Evolutionary conservation across 2,888 invertebrate species (phyloP).

Genomic region (Agrochola macilenta): DNA sequence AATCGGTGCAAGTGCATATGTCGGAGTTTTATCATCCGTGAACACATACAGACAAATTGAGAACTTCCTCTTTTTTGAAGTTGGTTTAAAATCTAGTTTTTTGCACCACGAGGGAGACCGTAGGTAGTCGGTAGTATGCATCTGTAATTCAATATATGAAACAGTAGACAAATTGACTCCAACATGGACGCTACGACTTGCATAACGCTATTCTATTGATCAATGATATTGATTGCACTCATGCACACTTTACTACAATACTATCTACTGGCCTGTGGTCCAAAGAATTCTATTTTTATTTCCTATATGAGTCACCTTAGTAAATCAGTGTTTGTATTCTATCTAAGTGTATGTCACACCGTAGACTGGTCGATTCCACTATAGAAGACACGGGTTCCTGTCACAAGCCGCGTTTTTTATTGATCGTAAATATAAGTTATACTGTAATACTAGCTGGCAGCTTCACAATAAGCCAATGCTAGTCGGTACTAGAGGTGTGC

Average conservation of each 20-base stretch:
- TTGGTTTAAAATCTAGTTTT: background rate
- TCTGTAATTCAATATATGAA: constrained; percentile 1
- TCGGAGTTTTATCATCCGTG: background rate
- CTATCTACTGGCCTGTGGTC: background rate
- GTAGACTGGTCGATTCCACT: constrained; percentile 18
- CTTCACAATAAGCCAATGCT: constrained; percentile 16
- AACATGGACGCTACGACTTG: background rate
- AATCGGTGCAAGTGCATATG: background rate
- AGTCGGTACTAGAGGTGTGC: too few species aligned
- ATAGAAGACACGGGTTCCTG: constrained; percentile 8
- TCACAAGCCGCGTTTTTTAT: constrained; percentile 22
- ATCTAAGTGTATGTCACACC: background rate
- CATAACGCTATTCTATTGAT: constrained; percentile 4
- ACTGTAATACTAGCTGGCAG: background rate
- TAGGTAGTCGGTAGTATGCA: background rate
- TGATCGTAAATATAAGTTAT: constrained; percentile 19
- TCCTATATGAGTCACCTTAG: background rate
- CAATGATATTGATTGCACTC: constrained; percentile 4
- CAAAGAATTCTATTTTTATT: background rate
- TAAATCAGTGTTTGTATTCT: background rate
- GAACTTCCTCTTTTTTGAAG: background rate
- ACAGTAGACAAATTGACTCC: constrained; percentile 23
- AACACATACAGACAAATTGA: too few species aligned
- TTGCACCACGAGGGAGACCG: background rate
- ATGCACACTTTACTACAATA: background rate